phyloP scores from a whole-genome alignment of 2,797 vertebrate species.

The Falco rusticolus region DNA sequence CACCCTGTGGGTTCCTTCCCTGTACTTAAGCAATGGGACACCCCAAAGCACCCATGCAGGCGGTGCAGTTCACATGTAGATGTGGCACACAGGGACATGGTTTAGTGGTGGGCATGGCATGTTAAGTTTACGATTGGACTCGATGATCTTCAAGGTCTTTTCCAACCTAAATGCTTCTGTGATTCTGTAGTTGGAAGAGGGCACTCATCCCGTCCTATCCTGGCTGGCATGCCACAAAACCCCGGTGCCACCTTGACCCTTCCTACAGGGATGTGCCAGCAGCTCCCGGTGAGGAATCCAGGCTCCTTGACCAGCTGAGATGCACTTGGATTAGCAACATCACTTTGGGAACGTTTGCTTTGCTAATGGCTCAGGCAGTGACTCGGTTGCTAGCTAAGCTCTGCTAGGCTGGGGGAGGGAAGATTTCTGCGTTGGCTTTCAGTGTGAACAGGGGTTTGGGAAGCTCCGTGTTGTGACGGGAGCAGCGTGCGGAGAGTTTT shows the following conservation, averaged over 20 bases:
- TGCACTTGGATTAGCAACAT: not conserved
- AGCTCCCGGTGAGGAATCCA: not conserved
- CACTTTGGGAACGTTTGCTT: not conserved
- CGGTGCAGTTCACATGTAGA: not conserved
- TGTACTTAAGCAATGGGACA: not conserved
- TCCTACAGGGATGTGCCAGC: not conserved
- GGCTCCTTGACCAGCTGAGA: not conserved
- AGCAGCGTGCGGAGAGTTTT: not conserved
- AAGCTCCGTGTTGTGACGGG: not conserved
- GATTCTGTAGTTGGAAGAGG: not conserved
- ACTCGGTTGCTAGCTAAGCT: not conserved
- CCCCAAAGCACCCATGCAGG: accelerated
- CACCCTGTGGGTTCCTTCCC: not conserved
- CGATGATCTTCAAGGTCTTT: not conserved
- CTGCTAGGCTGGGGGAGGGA: not conserved
- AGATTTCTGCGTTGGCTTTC: not conserved
- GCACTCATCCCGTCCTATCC: accelerated
- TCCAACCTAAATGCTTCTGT: not conserved
- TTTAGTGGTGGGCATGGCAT: not conserved
- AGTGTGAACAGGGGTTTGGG: accelerated
- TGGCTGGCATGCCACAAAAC: not conserved
- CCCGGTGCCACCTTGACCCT: not conserved
- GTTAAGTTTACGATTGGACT: not conserved
- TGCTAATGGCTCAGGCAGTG: not conserved
- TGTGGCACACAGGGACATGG: not conserved